A percentile compares a stretch with the other conserved stretches of the same genome.
phyloP scores from a whole-genome alignment of 1,140 invertebrate genomes.

The Zaprionus davidi region DNA sequence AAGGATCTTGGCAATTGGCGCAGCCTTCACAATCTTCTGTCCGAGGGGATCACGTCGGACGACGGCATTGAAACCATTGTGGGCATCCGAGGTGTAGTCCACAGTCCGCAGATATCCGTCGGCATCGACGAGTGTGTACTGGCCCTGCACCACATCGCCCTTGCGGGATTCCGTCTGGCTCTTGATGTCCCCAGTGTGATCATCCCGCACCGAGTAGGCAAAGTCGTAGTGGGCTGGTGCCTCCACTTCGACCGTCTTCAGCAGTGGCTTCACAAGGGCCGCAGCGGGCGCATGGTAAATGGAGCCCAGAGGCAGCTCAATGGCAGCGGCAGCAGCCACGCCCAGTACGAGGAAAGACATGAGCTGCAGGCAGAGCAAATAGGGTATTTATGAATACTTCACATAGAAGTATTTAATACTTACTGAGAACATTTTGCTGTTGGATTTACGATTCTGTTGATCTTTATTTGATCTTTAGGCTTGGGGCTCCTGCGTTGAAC shows the following conservation, averaged over 20 bases:
- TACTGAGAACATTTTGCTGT: conserved; percentile 72
- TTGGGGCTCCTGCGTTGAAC: conserved; percentile 77
- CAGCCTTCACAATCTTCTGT: conserved; percentile 84
- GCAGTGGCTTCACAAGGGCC: conserved; percentile 76
- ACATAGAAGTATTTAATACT: conserved; percentile 35
- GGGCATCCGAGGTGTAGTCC: conserved; percentile 88
- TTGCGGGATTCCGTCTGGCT: conserved; percentile 85
- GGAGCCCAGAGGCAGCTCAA: conserved; percentile 66
- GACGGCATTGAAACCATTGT: conserved; percentile 85
- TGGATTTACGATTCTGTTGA: conserved; percentile 19
- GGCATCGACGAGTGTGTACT: conserved; percentile 86
- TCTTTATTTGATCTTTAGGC: conserved; percentile 30
- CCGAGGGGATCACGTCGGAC: conserved; percentile 84
- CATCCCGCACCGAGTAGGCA: conserved; percentile 85
- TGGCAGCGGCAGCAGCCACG: conserved; percentile 72
- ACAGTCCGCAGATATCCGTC: conserved; percentile 87
- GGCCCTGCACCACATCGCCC: conserved; percentile 86
- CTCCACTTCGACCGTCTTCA: conserved; percentile 86
- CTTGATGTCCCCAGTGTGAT: conserved; percentile 86
- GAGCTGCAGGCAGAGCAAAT: conserved; percentile 50
- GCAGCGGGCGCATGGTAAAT: conserved; percentile 59
- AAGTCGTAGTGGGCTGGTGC: conserved; percentile 85
- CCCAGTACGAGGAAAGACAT: conserved; percentile 69
- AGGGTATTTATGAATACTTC: not conserved
- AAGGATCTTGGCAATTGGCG: conserved; percentile 58